Percentiles rank a stretch among this genome's conserved stretches.
These are phyloP conservation scores for Mastacembelus armatus DNA, from an alignment of 2,797 vertebrate genomes.

Conservation along the genomic window DNA sequence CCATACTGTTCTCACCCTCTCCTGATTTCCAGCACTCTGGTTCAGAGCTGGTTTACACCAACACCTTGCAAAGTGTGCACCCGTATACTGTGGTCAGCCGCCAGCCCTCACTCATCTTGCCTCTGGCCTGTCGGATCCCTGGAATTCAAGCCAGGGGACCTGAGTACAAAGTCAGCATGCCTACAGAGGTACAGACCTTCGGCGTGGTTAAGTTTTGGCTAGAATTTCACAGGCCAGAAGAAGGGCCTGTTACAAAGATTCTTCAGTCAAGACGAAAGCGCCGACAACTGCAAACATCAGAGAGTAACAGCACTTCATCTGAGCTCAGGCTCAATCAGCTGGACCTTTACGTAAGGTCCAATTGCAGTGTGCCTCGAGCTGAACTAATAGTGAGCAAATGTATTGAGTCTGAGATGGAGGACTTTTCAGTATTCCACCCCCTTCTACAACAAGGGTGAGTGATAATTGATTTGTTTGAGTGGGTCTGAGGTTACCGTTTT, in stretches of 20 bases:
- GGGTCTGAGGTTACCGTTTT: background rate
- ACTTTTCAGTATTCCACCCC: conserved; percentile 41
- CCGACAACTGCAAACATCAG: fast-evolving
- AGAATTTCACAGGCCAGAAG: conserved; percentile 62
- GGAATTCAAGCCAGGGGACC: conserved; percentile 37
- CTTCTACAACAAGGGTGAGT: conserved; percentile 76
- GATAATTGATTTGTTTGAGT: background rate
- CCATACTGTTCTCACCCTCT: background rate
- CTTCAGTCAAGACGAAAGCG: background rate
- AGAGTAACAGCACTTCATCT: fast-evolving
- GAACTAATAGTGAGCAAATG: conserved; percentile 72
- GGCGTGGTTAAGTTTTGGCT: conserved; percentile 56
- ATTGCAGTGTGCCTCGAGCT: conserved; percentile 45
- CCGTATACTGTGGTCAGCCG: conserved; percentile 62
- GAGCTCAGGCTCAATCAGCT: conserved; percentile 37
- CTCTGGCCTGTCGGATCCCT: conserved; percentile 77
- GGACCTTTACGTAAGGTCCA: conserved; percentile 75
- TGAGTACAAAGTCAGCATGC: conserved; percentile 2
- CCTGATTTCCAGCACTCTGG: conserved; percentile 68
- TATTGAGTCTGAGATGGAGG: conserved; percentile 53
- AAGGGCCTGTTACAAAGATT: conserved; percentile 44
- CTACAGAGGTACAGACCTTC: conserved; percentile 64
- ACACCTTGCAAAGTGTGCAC: conserved; percentile 70
- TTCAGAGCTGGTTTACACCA: conserved; percentile 79
- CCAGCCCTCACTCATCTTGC: conserved; percentile 68